A percentile compares a stretch with the other conserved stretches of the same genome.
These are phyloP conservation scores for Cremastinae sp. DNA, from an alignment of 2,888 invertebrate genomes.

Conservation along the genomic window DNA sequence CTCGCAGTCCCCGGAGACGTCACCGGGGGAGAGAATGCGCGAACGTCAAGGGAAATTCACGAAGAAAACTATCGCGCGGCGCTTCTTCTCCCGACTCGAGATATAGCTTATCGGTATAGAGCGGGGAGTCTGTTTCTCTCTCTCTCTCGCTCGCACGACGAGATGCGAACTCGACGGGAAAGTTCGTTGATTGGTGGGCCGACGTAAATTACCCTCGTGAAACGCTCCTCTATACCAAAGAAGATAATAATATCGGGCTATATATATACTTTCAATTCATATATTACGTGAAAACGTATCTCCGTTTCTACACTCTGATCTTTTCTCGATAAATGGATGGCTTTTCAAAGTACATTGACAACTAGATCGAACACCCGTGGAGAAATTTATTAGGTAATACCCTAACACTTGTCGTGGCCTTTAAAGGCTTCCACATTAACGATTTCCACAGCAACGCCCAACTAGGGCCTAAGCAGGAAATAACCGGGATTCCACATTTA, in stretches of 20 bases:
- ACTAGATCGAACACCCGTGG: background rate
- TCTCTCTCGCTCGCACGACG: constrained; percentile 34
- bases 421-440: no score
- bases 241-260: constrained; percentile 51
- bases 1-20: constrained; percentile 42
- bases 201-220: constrained; percentile 59
- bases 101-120: constrained; percentile 63
- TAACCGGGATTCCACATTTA: no score
- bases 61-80: constrained; percentile 64
- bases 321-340: background rate
- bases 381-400: background rate
- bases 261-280: constrained; percentile 2
- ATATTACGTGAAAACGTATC: constrained; percentile 11
- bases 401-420: no score
- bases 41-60: constrained; percentile 61
- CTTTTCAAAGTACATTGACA: background rate
- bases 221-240: constrained; percentile 47
- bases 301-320: constrained; percentile 28
- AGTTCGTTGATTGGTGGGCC: constrained; percentile 64
- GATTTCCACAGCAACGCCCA: no score
- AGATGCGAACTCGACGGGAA: constrained; percentile 54
- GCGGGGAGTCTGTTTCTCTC: constrained; percentile 17
- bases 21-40: constrained; percentile 4
- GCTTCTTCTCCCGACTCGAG: constrained; percentile 34
- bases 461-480: no score